Evolutionary conservation across 2,797 vertebrate genomes (phyloP), one percentile per base, ranked within the genome.

Genomic region (Phataginus tetradactyla): DNA sequence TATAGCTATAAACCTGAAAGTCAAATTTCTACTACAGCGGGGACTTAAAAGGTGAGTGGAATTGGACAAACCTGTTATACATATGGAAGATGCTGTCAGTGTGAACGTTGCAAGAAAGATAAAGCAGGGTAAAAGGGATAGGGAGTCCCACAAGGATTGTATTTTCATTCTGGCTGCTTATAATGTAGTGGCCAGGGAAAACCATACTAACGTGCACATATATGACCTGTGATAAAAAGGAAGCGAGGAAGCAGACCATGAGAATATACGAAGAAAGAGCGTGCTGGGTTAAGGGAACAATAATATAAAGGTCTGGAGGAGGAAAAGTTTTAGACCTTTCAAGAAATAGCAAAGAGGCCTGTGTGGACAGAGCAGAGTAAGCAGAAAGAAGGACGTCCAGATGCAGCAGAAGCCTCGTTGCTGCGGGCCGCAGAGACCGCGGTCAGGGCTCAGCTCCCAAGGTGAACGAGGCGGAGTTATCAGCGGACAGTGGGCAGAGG

Each of bases 341-440:
- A 71, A 57, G 37, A 81, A 51, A 39, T 10, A 45, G 3, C 4
- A 11, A 42, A 21, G 45, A 57, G 15, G 39, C 17, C 18, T 14
- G 21, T 0, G 13, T 23, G 4, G 2, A 32, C 21, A 27, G 45
- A 53, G 2, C 15, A 59, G 3, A 72, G 9, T 11, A 18, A 23
- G 12, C 4, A 18, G 34, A 80, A 64, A 4, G 17, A 74, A n/a
- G 14, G 13, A 88, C 63, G 17, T 3, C 7, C 18, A 53, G 29
- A 39, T 1, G 7, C 7, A 15, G 3, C 0, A 12, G 3, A 68
- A 11, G 61, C 10, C 29, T 3, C 27, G 6, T 15, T 7, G 8
- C 39, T 1, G 0, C 25, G 20, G 0, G 2, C 9, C 8, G 75
- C 53, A 39, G 66, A 59, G 12, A 13, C 17, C 17, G 5, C 0